These are phyloP conservation scores for Lytechinus pictus DNA, from an alignment of 35 echinoderm and acorn worm genomes.

Conservation along the genomic window DNA sequence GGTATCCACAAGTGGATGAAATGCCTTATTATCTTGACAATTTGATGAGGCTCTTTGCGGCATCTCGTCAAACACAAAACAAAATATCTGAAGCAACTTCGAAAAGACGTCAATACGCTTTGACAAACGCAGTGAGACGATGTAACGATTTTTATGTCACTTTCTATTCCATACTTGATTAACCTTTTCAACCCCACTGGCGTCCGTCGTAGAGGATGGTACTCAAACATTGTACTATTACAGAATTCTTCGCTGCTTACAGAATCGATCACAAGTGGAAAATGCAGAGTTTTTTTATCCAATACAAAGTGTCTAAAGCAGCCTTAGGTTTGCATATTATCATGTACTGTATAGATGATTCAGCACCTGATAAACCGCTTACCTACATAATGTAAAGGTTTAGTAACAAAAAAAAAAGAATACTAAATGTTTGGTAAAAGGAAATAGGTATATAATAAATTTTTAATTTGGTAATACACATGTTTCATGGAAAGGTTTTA, in stretches of 20 bases:
- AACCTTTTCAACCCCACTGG: slow-evolving; percentile 14
- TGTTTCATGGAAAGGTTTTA: no score
- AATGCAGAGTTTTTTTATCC: background rate
- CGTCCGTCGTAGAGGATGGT: background rate
- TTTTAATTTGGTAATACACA: no score
- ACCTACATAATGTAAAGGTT: no score
- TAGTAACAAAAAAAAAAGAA: no score
- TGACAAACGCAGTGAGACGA: background rate
- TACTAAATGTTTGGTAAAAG: no score
- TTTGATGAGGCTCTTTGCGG: background rate
- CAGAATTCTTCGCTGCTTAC: background rate
- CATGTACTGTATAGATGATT: no score
- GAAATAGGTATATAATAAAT: no score
- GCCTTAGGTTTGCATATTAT: background rate
- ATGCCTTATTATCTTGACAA: background rate
- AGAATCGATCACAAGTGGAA: background rate
- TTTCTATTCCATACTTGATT: background rate
- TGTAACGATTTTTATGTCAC: slow-evolving; percentile 19
- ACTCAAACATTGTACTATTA: background rate
- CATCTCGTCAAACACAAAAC: background rate
- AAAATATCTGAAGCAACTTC: background rate
- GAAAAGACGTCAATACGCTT: background rate
- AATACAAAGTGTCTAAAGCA: background rate
- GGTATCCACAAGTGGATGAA: background rate
- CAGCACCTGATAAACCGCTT: no score